Conservation (phyloP, 2,888 invertebrate species). For the Drosophila quinaria region DNA sequence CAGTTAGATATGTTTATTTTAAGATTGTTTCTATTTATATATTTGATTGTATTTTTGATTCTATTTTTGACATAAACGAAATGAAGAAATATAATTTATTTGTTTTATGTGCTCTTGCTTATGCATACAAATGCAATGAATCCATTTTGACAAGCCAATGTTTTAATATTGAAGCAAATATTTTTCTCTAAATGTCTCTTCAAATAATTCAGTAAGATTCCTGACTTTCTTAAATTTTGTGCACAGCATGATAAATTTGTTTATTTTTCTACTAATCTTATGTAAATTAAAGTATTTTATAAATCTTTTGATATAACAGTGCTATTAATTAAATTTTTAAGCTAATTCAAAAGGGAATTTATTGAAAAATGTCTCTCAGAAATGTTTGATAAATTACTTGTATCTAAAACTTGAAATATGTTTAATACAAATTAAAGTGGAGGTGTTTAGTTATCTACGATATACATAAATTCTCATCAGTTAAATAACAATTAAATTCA, state of each 20-base stretch:
- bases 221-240: neutral
- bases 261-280: no score
- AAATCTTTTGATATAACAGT: neutral
- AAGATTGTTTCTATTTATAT: conserved; percentile 18
- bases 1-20: conserved; percentile 24
- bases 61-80: conserved; percentile 1
- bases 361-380: neutral
- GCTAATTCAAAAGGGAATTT: neutral
- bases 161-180: neutral
- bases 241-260: no score
- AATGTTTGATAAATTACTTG: conserved; percentile 2
- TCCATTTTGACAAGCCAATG: neutral
- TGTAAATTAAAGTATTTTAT: no score
- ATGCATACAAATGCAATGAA: neutral
- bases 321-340: neutral
- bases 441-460: neutral
- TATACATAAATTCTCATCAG: conserved; percentile 31
- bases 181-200: neutral
- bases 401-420: neutral
- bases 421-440: neutral
- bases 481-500: conserved; percentile 71
- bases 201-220: neutral
- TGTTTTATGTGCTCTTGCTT: neutral
- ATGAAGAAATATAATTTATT: neutral
- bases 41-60: conserved; percentile 5